Evolutionary conservation across 2,888 invertebrate species (phyloP).

Genomic region (Homarus gammarus): DNA sequence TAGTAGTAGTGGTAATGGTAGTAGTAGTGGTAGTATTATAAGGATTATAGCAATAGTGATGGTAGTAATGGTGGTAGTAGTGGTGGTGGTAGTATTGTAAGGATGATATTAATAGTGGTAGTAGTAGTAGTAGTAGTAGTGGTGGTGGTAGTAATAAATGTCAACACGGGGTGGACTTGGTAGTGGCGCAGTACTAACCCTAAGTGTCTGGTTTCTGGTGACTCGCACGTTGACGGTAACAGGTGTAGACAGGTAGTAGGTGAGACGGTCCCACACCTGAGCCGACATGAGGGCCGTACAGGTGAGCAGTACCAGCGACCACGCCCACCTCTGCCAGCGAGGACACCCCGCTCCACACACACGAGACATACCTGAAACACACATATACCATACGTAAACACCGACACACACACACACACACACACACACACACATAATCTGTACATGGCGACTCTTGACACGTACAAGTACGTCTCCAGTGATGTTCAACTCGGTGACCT

Average conservation of each 20-base stretch:
- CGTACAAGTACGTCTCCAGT: not conserved
- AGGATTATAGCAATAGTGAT: too few relatives aligned
- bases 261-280: constrained; percentile 75
- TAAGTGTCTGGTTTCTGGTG: constrained; percentile 76
- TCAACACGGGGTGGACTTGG: too few relatives aligned
- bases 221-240: constrained; percentile 77
- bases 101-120: too few relatives aligned
- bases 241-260: constrained; percentile 75
- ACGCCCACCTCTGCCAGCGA: constrained; percentile 43
- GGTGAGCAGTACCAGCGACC: constrained; percentile 50
- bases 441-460: too few relatives aligned
- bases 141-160: too few relatives aligned
- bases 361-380: constrained; percentile 52
- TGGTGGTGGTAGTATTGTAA: too few relatives aligned
- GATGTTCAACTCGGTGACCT: not conserved
- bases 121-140: too few relatives aligned
- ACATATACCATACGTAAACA: not conserved
- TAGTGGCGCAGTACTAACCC: too few relatives aligned
- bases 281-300: constrained; percentile 66
- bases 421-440: not conserved
- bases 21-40: too few relatives aligned
- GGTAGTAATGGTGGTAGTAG: not conserved
- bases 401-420: not conserved
- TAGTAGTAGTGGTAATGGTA: too few relatives aligned
- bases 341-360: constrained; percentile 22